These are phyloP conservation scores for Vulpes lagopus DNA, from an alignment of 2,113 vertebrate species.

Conservation along the genomic window DNA sequence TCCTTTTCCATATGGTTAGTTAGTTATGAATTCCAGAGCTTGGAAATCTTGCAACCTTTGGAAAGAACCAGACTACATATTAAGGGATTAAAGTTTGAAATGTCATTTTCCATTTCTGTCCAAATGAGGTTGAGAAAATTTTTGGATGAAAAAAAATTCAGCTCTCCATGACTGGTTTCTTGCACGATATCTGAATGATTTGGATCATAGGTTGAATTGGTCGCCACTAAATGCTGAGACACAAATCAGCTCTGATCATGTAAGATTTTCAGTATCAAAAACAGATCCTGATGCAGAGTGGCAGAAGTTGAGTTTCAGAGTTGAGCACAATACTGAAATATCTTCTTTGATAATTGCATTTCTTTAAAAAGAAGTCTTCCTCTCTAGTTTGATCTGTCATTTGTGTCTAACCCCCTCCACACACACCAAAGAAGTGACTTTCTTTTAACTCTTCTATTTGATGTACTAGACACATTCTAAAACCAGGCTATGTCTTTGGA, in stretches of 20 bases:
- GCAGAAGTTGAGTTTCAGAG: slow-evolving; percentile 35
- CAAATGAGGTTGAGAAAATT: slow-evolving; percentile 69
- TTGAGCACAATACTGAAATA: not conserved
- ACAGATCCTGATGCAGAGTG: not conserved
- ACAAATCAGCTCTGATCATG: not conserved
- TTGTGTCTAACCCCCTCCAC: not conserved
- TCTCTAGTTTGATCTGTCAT: not conserved
- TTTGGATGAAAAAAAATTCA: slow-evolving; percentile 44
- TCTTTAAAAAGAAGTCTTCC: slow-evolving; percentile 19
- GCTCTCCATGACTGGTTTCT: slow-evolving; percentile 59
- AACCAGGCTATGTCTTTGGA: not conserved
- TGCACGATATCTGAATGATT: slow-evolving; percentile 28
- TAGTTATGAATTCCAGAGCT: slow-evolving; percentile 77
- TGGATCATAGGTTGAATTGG: slow-evolving; percentile 49
- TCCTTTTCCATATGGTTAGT: slow-evolving; percentile 79
- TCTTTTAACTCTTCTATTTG: slow-evolving; percentile 18
- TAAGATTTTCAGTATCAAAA: slow-evolving; percentile 57
- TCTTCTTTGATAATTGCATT: slow-evolving; percentile 47
- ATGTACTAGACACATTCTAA: not conserved
- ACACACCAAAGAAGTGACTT: not conserved
- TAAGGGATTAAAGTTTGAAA: slow-evolving; percentile 80
- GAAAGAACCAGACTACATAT: slow-evolving; percentile 76
- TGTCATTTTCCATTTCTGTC: slow-evolving; percentile 76
- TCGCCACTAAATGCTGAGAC: slow-evolving; percentile 10
- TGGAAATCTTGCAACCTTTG: slow-evolving; percentile 77